Base-by-base conservation (phyloP, 2,797 vertebrate genomes). In the Podarcis siculus region DNA sequence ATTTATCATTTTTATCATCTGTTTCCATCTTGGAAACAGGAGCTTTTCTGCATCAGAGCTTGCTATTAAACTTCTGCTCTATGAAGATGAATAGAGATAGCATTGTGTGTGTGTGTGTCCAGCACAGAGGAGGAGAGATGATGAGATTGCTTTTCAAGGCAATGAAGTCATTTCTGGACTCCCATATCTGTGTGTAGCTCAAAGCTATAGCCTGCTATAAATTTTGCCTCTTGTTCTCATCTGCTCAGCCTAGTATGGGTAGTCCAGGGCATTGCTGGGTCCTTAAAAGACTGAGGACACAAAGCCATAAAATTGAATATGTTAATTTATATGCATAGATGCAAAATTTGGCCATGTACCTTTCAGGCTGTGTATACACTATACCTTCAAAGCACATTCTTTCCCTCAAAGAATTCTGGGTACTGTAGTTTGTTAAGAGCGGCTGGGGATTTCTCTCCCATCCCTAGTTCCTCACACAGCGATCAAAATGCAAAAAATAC, bases 1-100 rank as follows among this genome's bases (percentile, higher is more conserved):
- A 94, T 91, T 94, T 93, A 93, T 82, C 89, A 83, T 42, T 91
- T 55, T 80, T 89, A 88, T 92, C 89, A 93, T 89, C 79, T 55
- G 32, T 86, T 95, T 93, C 93, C 89, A 86, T 91, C 90, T 88
- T 79, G 85, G 82, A 89, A 92, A 82, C 85, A 5, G 77, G 35
- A 45, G 88, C 89, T 90, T 87, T 87, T 87, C 92, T 86, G 76
- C 78, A 58, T n/a, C 86, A 19, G 87, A 23, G 90, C 90, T 67
- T 49, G 35, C 89, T 93, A 82, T 32, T 27, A 88, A 93, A 93
- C 88, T 87, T 71, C 79, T 64, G 91, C 89, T 90, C 92, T 89
- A 84, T 37, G 82, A 84, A 88, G 81, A 30, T 76, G 91, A 79
- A 39, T 8, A 86, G 86, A 91, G 86, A 55, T 15, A 17, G 76